Conservation (phyloP, 2,113 vertebrate species). For the Heloderma charlesbogerti region DNA sequence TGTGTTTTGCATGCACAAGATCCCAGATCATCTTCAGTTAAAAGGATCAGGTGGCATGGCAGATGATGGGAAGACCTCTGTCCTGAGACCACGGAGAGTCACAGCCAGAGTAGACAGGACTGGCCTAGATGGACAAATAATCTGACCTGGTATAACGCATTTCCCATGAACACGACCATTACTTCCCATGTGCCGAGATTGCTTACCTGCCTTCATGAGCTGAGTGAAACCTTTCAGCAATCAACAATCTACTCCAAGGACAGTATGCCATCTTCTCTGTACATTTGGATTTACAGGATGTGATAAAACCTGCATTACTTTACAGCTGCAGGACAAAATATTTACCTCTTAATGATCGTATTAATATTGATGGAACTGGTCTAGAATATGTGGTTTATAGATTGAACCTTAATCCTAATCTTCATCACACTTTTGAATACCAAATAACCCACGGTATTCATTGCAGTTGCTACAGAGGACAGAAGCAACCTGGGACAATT, state of each 20-base stretch:
- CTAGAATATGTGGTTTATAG: neutral
- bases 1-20: neutral
- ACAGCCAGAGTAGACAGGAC: neutral
- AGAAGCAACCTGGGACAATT: constrained; percentile 47
- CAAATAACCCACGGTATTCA: neutral
- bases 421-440: neutral
- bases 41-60: neutral
- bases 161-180: neutral
- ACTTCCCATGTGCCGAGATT: neutral
- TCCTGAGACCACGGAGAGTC: neutral
- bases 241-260: too few relatives aligned
- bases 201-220: neutral
- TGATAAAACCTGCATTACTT: neutral
- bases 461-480: constrained; percentile 2
- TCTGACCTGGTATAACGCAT: neutral
- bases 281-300: neutral
- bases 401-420: neutral
- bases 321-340: neutral
- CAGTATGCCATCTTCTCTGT: too few relatives aligned
- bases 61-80: neutral
- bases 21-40: neutral
- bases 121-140: neutral
- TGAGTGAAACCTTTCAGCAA: neutral
- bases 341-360: neutral
- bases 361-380: neutral